Conservation (phyloP, 2,113 vertebrate species). For the Pteropus alecto region DNA sequence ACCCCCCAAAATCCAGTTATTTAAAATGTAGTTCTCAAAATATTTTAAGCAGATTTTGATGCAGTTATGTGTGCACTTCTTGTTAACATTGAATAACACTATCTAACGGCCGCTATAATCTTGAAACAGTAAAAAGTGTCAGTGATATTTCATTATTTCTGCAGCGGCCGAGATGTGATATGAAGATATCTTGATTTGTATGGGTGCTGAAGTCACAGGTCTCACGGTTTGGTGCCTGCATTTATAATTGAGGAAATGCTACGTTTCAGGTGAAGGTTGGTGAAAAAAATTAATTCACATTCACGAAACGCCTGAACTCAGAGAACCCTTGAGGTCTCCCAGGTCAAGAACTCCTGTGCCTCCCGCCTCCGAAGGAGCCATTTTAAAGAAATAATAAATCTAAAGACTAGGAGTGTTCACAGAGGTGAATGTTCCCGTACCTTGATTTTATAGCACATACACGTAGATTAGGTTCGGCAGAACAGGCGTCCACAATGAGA, state of each 20-base stretch:
- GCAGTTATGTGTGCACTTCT: neutral
- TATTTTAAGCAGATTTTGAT: neutral
- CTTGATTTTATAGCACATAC: fast-evolving
- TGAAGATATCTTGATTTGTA: neutral
- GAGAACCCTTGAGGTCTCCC: neutral
- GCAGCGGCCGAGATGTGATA: neutral
- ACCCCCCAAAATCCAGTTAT: neutral
- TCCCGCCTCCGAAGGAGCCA: fast-evolving
- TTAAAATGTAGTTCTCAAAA: neutral
- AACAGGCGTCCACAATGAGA: fast-evolving
- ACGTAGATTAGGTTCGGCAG: fast-evolving
- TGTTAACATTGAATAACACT: neutral
- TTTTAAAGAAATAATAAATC: too few relatives aligned
- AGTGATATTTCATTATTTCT: neutral
- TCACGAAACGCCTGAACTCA: neutral
- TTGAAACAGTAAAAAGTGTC: neutral
- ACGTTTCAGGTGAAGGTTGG: neutral
- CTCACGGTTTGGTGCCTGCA: neutral
- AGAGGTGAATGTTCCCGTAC: fast-evolving
- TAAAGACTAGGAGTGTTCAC: fast-evolving
- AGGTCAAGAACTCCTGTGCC: neutral
- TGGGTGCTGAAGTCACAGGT: neutral
- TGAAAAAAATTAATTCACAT: neutral
- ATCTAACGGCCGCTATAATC: neutral
- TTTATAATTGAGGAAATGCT: neutral